Conservation (phyloP, 2,113 vertebrate genomes). For the Labrus mixtus region DNA sequence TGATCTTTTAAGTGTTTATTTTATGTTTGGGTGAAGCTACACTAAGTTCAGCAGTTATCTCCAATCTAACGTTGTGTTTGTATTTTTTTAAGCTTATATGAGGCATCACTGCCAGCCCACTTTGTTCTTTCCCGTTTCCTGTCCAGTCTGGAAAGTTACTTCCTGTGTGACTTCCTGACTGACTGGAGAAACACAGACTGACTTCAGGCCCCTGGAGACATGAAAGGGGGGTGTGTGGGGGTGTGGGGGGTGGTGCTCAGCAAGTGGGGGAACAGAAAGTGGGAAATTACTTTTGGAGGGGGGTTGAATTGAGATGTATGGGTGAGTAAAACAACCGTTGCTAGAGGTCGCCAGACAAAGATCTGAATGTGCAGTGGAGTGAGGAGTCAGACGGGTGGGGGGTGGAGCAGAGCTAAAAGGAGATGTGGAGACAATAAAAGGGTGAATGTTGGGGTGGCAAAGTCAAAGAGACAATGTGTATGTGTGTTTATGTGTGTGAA, state of each 20-base stretch:
- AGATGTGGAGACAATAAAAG: not conserved
- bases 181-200: not conserved
- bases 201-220: not conserved
- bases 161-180: constrained; percentile 65
- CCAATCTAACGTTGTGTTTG: not conserved
- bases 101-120: not conserved
- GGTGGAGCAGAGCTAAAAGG: constrained; percentile 7
- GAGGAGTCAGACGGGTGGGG: not conserved
- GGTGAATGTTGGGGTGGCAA: not conserved
- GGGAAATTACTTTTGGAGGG: constrained; percentile 6
- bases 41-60: not conserved
- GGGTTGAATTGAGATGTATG: constrained; percentile 18
- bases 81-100: not conserved
- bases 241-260: too few species aligned
- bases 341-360: constrained; percentile 39
- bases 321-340: not conserved
- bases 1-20: not conserved
- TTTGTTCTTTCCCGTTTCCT: constrained; percentile 35
- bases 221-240: not conserved
- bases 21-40: not conserved
- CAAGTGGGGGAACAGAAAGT: constrained; percentile 28
- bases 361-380: constrained; percentile 16
- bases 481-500: not conserved
- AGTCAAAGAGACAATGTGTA: not conserved
- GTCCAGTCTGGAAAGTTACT: constrained; percentile 36